phyloP scores from a whole-genome alignment of 2,113 vertebrate species.

The Macrotus californicus region DNA sequence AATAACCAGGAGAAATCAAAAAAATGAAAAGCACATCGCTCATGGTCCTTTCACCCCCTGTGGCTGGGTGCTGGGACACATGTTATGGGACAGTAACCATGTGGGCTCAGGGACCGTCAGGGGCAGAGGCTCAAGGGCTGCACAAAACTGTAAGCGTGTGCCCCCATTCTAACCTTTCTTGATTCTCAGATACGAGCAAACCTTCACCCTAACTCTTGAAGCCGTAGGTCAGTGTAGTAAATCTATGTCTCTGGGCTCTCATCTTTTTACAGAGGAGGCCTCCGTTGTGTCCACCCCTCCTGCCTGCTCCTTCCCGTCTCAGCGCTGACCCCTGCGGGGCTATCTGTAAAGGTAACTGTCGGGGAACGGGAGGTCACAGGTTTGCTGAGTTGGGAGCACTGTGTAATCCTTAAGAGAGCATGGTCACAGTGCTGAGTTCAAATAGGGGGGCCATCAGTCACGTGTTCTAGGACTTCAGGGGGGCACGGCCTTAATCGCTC shows the following conservation, averaged over 20 bases:
- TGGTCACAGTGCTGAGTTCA: neutral
- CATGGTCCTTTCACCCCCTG: rapidly evolving
- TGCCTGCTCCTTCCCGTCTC: neutral
- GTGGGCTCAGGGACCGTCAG: neutral
- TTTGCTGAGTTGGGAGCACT: neutral
- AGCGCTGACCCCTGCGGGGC: neutral
- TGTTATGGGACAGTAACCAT: rapidly evolving
- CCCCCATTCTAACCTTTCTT: too few relatives aligned
- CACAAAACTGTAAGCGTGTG: too few relatives aligned
- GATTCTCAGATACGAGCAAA: neutral
- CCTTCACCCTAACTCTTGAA: neutral
- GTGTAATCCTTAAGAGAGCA: neutral
- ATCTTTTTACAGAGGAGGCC: neutral
- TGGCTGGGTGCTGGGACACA: neutral
- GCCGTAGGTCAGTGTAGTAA: neutral
- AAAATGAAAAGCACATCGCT: neutral
- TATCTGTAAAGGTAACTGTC: neutral
- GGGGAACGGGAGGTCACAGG: rapidly evolving
- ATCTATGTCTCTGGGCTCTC: neutral
- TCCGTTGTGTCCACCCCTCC: neutral
- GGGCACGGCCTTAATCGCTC: neutral
- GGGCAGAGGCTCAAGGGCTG: neutral
- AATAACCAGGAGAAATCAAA: neutral
- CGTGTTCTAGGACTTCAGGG: neutral
- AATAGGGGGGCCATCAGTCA: neutral